These are phyloP conservation scores for Orchesella cincta DNA, from an alignment of 1,140 invertebrate species.

Conservation along the genomic window DNA sequence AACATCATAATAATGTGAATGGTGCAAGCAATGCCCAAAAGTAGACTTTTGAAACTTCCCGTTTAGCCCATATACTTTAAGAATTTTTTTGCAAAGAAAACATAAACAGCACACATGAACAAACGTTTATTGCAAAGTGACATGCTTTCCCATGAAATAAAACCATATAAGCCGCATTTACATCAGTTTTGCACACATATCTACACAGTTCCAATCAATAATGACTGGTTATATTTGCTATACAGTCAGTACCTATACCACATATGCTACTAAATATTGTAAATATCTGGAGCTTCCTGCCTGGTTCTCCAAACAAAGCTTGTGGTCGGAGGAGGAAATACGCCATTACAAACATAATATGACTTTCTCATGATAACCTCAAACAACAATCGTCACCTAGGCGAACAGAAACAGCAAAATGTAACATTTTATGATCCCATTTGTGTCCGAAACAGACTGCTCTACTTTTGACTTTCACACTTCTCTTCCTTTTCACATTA, in stretches of 20 bases:
- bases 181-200: background rate
- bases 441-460: constrained; percentile 18
- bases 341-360: background rate
- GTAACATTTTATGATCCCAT: constrained; percentile 19
- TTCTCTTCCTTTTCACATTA: background rate
- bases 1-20: background rate
- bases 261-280: background rate
- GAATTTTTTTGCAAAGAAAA: too few relatives aligned
- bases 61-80: too few relatives aligned
- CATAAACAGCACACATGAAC: too few relatives aligned
- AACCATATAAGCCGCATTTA: too few relatives aligned
- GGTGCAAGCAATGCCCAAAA: too few relatives aligned
- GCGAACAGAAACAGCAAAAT: too few relatives aligned
- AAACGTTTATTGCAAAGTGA: too few relatives aligned
- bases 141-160: too few relatives aligned
- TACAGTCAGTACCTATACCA: background rate
- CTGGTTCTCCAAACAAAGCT: background rate
- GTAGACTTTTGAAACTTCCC: too few relatives aligned
- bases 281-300: background rate
- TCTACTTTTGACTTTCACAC: constrained; percentile 22
- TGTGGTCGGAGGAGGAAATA: background rate
- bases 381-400: background rate
- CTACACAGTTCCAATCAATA: background rate
- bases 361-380: background rate
- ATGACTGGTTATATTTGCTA: background rate